Evolutionary conservation across 2,888 invertebrate genomes (phyloP).

Genomic region (Ernsta delagoae): DNA sequence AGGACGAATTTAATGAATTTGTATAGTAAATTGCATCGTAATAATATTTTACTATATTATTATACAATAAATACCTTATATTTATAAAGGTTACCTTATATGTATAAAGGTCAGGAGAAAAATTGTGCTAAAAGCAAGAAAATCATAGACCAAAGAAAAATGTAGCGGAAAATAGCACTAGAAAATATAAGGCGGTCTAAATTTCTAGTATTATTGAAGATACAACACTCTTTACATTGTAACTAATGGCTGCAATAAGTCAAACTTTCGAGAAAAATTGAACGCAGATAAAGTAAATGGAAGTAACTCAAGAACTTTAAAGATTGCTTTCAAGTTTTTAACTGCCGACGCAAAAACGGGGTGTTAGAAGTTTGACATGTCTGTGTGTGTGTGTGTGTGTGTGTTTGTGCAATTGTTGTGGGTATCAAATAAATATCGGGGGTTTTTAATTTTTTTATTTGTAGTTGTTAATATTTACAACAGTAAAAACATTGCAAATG

Average conservation of each 20-base stretch:
- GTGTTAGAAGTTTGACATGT: no score
- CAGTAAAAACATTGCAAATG: no score
- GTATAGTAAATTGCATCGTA: no score
- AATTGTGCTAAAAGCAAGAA: not conserved
- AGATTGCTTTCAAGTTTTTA: no score
- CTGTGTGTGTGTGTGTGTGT: no score
- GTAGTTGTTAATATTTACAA: not conserved
- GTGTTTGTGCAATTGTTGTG: no score
- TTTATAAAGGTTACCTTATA: no score
- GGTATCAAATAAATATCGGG: no score
- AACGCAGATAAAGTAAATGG: not conserved
- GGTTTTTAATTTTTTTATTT: not conserved
- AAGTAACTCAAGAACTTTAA: not conserved
- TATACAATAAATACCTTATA: no score
- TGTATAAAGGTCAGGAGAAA: not conserved
- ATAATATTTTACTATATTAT: no score
- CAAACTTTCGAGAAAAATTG: not conserved
- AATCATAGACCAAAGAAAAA: not conserved
- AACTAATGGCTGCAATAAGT: conserved; percentile 15
- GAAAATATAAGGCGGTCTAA: not conserved
- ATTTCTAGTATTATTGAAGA: conserved; percentile 1
- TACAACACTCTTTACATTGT: conserved; percentile 1
- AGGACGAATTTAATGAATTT: no score
- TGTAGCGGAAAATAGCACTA: not conserved
- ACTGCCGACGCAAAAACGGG: no score